These are phyloP conservation scores for Champsocephalus esox DNA, from an alignment of 2,797 vertebrate species.

Conservation along the genomic window DNA sequence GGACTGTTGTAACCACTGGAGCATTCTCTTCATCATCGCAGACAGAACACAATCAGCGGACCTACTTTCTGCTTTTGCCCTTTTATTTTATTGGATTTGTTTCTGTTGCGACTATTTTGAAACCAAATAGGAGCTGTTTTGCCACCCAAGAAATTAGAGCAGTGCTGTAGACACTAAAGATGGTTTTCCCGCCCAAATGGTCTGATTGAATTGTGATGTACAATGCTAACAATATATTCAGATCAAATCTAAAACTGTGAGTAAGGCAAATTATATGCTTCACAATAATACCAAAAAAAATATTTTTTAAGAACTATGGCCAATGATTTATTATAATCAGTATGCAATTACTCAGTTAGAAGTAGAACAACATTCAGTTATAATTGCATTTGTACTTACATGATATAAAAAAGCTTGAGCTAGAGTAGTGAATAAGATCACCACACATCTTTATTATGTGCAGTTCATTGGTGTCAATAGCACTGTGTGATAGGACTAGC, in stretches of 20 bases:
- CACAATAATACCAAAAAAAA: neutral
- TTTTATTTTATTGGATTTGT: constrained; percentile 40
- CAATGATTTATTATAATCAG: neutral
- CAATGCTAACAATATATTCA: constrained; percentile 6
- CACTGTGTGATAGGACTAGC: neutral
- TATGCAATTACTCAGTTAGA: neutral
- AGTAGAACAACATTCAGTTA: neutral
- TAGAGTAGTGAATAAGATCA: constrained; percentile 7
- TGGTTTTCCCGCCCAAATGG: neutral
- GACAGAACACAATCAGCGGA: constrained; percentile 68
- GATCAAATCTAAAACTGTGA: constrained; percentile 15
- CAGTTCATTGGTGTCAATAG: constrained; percentile 17
- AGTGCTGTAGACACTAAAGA: neutral
- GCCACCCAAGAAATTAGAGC: constrained; percentile 4
- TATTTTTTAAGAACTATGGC: neutral
- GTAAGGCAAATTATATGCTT: neutral
- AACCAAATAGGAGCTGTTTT: constrained; percentile 17
- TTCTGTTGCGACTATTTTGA: constrained; percentile 20
- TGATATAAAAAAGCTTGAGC: constrained; percentile 1
- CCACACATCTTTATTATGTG: constrained; percentile 4
- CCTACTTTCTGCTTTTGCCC: constrained; percentile 51
- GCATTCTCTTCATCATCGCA: constrained; percentile 70
- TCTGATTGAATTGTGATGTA: constrained; percentile 5
- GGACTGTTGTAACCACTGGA: constrained; percentile 71
- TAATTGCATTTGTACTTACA: constrained; percentile 7